Evolutionary conservation across 2,888 invertebrate species (phyloP).

Genomic region (Cosmia pyralina): DNA sequence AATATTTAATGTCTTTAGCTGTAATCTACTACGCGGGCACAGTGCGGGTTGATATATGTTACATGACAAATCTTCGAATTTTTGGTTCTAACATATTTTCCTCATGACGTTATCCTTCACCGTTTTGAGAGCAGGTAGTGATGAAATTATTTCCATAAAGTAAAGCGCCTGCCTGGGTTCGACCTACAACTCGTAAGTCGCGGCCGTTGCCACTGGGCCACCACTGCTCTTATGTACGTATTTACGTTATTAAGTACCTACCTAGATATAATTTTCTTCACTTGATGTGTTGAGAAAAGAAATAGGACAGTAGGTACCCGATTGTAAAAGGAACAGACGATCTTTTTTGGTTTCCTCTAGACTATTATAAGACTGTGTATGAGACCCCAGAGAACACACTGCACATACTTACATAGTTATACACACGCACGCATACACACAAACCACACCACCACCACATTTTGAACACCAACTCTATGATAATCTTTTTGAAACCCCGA

Average conservation of each 20-base stretch:
- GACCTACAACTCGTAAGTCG: too few relatives aligned
- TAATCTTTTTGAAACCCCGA: background rate
- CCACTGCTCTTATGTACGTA: background rate
- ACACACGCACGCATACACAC: background rate
- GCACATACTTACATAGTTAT: background rate
- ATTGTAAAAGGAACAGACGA: background rate
- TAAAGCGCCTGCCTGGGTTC: too few relatives aligned
- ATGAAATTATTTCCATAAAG: too few relatives aligned
- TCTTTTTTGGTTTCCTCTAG: background rate
- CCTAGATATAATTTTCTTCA: background rate
- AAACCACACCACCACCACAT: background rate
- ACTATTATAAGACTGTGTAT: background rate
- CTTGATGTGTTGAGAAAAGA: background rate
- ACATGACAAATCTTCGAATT: too few relatives aligned
- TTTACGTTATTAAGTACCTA: background rate
- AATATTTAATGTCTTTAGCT: too few relatives aligned
- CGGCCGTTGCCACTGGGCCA: too few relatives aligned
- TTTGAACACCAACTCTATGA: constrained; percentile 2
- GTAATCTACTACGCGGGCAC: too few relatives aligned
- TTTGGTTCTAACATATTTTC: too few relatives aligned
- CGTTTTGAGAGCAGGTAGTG: too few relatives aligned
- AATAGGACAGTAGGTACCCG: background rate
- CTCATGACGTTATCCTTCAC: too few relatives aligned
- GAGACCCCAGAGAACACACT: background rate
- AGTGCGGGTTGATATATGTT: too few relatives aligned